Base-by-base conservation (phyloP, 2,888 invertebrate species). In the Ischnura elegans region DNA sequence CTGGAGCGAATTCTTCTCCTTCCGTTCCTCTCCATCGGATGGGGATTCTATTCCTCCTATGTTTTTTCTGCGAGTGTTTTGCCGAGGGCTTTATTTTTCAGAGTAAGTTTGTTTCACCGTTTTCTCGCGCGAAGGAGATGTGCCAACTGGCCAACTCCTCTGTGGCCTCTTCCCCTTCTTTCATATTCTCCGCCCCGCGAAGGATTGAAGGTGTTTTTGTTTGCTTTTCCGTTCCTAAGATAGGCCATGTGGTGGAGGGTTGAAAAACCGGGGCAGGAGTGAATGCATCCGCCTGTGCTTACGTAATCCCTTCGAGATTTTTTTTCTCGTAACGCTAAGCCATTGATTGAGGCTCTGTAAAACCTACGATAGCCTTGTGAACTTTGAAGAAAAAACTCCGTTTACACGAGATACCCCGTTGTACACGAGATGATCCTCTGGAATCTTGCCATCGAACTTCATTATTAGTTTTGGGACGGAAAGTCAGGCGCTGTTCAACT, bases 201-300 rank as follows among this genome's bases (percentile, higher is more conserved):
- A 25, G 10, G 25, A 61, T 61, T n/a, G 90, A n/a, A 29, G 90
- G 42, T 42, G 36, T 90, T 90, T 90, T 61, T 66, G 90, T 61
- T 61, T 66, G 42, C 43, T 29, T 43, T 43, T 66, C 19, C 55
- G 86, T 86, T 86, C 86, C n/a, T 86, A 86, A 43, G 43, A 86
- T 45, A 86, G 90, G 61, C 61, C 87, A 55, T 87, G 42, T 87
- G 90, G 61, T 61, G 51, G 55, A 13, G 42, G 87, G 10, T 55
- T 61, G 61, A 43, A 55, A 90, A 61, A 90, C 43, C 42, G 55
- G 25, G 90, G 10, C 90, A 43, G 36, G n/a, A 90, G 90, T 42
- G 43, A 90, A 90, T 90, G 90, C 90, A 90, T 61, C 90, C 90
- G 90, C 43, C 55, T 90, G 61, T 61, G 76, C 76, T 76, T 87